These are phyloP conservation scores for Diplodus sargus DNA, from an alignment of 2,797 vertebrate species.

Conservation along the genomic window DNA sequence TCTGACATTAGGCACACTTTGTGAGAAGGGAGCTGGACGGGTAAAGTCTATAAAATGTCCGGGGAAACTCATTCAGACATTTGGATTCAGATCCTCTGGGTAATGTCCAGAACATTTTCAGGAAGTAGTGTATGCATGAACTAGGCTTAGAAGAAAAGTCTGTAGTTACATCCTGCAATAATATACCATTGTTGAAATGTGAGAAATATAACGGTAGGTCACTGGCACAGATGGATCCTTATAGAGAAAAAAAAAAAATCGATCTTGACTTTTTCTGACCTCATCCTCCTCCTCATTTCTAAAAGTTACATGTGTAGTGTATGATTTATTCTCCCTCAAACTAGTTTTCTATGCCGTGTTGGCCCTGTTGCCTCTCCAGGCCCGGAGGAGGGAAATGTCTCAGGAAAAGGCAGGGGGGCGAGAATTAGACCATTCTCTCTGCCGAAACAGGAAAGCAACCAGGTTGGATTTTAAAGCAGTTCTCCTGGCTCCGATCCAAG, in stretches of 20 bases:
- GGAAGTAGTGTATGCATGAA: too few relatives aligned
- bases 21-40: too few relatives aligned
- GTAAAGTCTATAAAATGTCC: too few relatives aligned
- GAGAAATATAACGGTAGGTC: slow-evolving; percentile 22
- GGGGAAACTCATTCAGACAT: too few relatives aligned
- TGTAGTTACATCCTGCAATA: not conserved
- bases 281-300: slow-evolving; percentile 60
- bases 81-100: too few relatives aligned
- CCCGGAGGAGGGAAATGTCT: slow-evolving; percentile 55
- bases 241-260: slow-evolving; percentile 25
- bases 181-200: slow-evolving; percentile 1
- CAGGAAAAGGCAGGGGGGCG: slow-evolving; percentile 54
- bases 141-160: not conserved
- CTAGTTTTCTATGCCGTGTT: slow-evolving; percentile 45
- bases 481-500: slow-evolving; percentile 60
- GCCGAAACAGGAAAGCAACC: slow-evolving; percentile 66
- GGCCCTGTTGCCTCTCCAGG: slow-evolving; percentile 39
- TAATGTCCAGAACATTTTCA: too few relatives aligned
- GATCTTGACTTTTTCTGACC: slow-evolving; percentile 51
- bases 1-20: too few relatives aligned
- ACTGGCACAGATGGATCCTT: slow-evolving; percentile 20
- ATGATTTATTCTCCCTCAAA: slow-evolving; percentile 43
- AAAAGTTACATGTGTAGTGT: slow-evolving; percentile 44
- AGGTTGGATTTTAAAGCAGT: slow-evolving; percentile 65
- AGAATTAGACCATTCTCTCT: slow-evolving; percentile 56